Conservation (phyloP, 2,113 vertebrate species). For the Brienomyrus brachyistius region DNA sequence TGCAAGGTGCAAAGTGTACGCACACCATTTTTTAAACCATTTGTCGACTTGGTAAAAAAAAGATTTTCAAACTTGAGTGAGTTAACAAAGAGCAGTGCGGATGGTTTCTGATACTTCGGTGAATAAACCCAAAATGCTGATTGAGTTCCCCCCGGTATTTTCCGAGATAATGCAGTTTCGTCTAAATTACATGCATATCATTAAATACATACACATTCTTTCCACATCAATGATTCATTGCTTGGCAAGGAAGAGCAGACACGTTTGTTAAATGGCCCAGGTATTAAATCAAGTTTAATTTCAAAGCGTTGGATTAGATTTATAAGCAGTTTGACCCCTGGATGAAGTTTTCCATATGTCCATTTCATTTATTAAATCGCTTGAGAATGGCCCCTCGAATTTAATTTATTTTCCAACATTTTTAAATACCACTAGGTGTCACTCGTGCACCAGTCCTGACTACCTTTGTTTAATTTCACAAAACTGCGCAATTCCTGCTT, state of each 20-base stretch:
- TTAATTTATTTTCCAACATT: neutral
- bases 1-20: neutral
- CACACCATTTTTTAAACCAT: neutral
- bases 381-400: neutral
- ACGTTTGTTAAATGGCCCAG: slow-evolving; percentile 10
- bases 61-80: neutral
- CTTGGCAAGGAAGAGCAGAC: neutral
- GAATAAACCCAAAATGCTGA: neutral
- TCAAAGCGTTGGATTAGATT: slow-evolving; percentile 15
- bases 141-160: neutral
- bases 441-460: neutral
- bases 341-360: slow-evolving; percentile 12
- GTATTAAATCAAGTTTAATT: slow-evolving; percentile 23
- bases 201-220: slow-evolving; percentile 17
- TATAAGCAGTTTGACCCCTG: slow-evolving; percentile 10
- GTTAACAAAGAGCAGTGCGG: neutral
- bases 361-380: slow-evolving; percentile 19
- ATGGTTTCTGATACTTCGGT: neutral
- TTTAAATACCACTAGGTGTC: slow-evolving; percentile 14
- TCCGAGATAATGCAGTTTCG: neutral
- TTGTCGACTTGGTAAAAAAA: neutral
- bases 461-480: neutral
- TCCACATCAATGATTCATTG: slow-evolving; percentile 12
- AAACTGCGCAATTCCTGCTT: slow-evolving; percentile 1
- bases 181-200: slow-evolving; percentile 15